These are phyloP conservation scores for Pararge aegeria DNA, from an alignment of 1,140 invertebrate species.

Conservation along the genomic window DNA sequence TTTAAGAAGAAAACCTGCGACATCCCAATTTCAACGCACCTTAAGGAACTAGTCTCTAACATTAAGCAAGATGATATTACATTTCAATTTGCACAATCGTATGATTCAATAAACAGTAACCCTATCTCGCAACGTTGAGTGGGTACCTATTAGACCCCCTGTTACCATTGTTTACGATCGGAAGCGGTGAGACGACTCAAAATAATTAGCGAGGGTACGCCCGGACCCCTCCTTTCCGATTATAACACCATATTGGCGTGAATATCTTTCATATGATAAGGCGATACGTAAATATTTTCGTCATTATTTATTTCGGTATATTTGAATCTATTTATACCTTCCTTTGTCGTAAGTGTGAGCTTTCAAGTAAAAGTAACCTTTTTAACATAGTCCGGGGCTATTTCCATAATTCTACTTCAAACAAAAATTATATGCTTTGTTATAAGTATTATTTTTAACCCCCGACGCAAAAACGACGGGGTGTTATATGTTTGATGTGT, in stretches of 20 bases:
- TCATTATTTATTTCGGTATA: neutral
- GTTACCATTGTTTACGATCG: constrained; percentile 3
- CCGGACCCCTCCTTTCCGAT: neutral
- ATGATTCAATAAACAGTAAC: constrained; percentile 4
- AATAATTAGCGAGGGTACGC: constrained; percentile 8
- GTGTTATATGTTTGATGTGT: too few species aligned
- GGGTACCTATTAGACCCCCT: constrained; percentile 1
- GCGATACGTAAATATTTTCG: constrained; percentile 2
- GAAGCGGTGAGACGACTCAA: constrained; percentile 8
- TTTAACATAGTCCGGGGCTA: too few species aligned
- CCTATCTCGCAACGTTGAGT: neutral
- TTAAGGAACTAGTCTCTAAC: neutral
- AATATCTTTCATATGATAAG: constrained; percentile 1
- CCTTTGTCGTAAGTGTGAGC: too few species aligned
- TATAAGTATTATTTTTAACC: too few species aligned
- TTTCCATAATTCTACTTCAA: too few species aligned
- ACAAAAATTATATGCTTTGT: too few species aligned
- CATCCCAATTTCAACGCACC: too few species aligned
- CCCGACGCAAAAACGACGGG: too few species aligned
- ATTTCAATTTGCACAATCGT: neutral
- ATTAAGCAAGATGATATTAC: neutral
- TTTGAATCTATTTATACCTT: too few species aligned
- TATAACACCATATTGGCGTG: constrained; percentile 2
- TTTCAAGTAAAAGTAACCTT: too few species aligned
- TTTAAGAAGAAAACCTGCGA: too few species aligned